Conservation (phyloP, 1,140 invertebrate genomes). For the Polypedilum pembai region DNA sequence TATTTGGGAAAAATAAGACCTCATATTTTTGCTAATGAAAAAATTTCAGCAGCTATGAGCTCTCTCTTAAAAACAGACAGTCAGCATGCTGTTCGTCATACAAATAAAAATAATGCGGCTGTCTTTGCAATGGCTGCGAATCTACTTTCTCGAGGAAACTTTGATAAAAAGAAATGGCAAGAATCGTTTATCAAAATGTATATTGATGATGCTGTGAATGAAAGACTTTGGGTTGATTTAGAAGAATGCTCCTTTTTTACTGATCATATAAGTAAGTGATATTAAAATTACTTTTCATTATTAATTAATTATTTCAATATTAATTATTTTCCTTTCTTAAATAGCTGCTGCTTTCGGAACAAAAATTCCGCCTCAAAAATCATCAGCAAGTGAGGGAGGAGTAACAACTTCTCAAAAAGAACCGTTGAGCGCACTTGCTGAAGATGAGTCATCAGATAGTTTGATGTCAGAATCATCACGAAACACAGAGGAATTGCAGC, state of each 20-base stretch:
- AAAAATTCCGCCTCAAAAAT: conserved; percentile 53
- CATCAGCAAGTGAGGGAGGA: not conserved
- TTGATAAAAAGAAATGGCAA: conserved; percentile 69
- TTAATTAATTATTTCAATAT: too few species aligned
- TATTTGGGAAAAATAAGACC: conserved; percentile 76
- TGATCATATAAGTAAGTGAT: conserved; percentile 64
- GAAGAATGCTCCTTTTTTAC: conserved; percentile 86
- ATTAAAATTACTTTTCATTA: not conserved
- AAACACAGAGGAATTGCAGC: not conserved
- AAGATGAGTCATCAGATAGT: conserved; percentile 14
- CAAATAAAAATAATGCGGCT: conserved; percentile 54
- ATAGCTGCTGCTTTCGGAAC: conserved; percentile 75
- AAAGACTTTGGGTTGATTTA: conserved; percentile 87
- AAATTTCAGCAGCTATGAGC: conserved; percentile 69
- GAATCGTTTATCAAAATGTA: conserved; percentile 74
- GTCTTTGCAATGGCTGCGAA: conserved; percentile 81
- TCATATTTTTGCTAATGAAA: conserved; percentile 69
- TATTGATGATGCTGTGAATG: conserved; percentile 88
- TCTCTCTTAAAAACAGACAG: conserved; percentile 74
- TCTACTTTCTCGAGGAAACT: conserved; percentile 72
- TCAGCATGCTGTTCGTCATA: conserved; percentile 54
- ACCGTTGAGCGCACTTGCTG: not conserved
- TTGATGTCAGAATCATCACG: conserved; percentile 7
- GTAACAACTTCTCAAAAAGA: not conserved
- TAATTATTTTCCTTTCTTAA: not conserved